These are phyloP conservation scores for Erynnis tages DNA, from an alignment of 2,888 invertebrate genomes.

Conservation along the genomic window DNA sequence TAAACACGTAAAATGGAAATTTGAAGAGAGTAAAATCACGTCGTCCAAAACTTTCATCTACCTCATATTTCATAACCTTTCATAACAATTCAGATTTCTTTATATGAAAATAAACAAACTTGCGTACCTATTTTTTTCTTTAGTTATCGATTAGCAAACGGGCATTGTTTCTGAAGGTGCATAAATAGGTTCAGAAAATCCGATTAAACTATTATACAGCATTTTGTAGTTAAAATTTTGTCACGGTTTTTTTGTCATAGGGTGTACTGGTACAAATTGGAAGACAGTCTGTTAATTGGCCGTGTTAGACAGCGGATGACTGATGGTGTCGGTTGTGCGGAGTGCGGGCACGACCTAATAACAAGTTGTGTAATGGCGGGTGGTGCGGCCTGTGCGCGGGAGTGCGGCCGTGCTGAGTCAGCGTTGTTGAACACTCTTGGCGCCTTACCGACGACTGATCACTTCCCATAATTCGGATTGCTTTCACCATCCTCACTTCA, in stretches of 20 bases:
- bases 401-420: conserved; percentile 72
- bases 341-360: conserved; percentile 71
- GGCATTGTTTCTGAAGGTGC: too few species aligned
- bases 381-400: conserved; percentile 34
- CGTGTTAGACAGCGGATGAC: conserved; percentile 63
- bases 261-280: conserved; percentile 51
- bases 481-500: conserved; percentile 1
- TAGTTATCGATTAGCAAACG: too few species aligned
- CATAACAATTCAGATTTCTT: too few species aligned
- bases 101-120: too few species aligned
- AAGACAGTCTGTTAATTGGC: conserved; percentile 71
- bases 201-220: too few species aligned
- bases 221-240: too few species aligned
- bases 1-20: too few species aligned
- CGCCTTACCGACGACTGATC: conserved; percentile 48
- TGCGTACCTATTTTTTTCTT: too few species aligned
- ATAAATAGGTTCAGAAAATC: too few species aligned
- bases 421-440: conserved; percentile 64
- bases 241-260: conserved; percentile 61
- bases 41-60: too few species aligned
- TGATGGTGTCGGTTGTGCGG: conserved; percentile 68
- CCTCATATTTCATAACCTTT: too few species aligned
- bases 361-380: conserved; percentile 55
- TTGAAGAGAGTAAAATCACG: too few species aligned
- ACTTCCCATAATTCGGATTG: conserved; percentile 10